Conservation (phyloP, 1,140 invertebrate species). For the Harlomillsia oculata region DNA sequence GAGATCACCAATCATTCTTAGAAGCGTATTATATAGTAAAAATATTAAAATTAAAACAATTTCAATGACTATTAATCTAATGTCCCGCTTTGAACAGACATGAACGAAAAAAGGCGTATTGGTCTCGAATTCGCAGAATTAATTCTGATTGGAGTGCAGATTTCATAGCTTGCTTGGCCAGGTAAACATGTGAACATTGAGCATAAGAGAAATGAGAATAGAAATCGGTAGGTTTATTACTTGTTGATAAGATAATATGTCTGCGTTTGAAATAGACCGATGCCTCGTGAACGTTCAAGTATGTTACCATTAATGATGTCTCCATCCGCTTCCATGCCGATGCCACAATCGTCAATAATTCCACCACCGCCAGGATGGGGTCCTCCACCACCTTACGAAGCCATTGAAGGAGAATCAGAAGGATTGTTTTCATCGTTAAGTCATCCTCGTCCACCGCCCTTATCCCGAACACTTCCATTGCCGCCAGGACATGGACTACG, state of each 20-base stretch:
- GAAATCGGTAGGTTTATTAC: constrained; percentile 1
- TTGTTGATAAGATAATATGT: not conserved
- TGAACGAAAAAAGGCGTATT: constrained; percentile 86
- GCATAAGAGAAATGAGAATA: not conserved
- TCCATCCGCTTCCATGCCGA: constrained; percentile 4
- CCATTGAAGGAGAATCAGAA: not conserved
- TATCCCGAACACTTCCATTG: constrained; percentile 4
- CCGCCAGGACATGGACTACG: not conserved
- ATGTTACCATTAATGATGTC: constrained; percentile 29
- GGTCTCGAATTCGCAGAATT: constrained; percentile 77
- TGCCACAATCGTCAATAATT: not conserved
- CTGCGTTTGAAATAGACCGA: constrained; percentile 14
- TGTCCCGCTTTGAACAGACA: constrained; percentile 49
- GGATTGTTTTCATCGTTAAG: not conserved
- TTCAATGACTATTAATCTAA: not conserved
- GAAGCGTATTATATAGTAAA: not conserved
- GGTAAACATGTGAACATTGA: constrained; percentile 9
- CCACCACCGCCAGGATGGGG: constrained; percentile 16
- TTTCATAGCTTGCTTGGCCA: constrained; percentile 61
- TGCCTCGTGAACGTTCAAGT: constrained; percentile 31
- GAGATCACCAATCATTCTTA: constrained; percentile 17
- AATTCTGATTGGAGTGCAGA: constrained; percentile 75
- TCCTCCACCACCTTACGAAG: constrained; percentile 28
- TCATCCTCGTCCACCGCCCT: not conserved
- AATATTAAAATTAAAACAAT: too few species aligned